phyloP scores from a whole-genome alignment of 2,113 vertebrate genomes.

The Atlantisia rogersi region DNA sequence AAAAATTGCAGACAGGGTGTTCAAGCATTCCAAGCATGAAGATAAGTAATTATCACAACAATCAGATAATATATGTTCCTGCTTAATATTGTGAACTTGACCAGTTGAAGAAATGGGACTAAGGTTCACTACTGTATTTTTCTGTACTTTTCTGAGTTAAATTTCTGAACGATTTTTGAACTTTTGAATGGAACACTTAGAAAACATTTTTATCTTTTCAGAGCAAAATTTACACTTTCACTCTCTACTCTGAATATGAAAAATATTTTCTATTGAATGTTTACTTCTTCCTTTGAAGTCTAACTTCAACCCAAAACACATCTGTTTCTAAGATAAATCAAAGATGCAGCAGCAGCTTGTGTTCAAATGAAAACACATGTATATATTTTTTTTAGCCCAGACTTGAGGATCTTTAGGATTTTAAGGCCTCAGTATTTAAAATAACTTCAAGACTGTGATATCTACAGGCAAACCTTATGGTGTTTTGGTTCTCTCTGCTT shows the following conservation, averaged over 20 bases:
- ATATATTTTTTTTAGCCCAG: not conserved
- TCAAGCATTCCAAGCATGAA: not conserved
- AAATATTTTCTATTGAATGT: conserved; percentile 62
- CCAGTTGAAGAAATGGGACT: not conserved
- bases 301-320: conserved; percentile 60
- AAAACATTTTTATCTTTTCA: not conserved
- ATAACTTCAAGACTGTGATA: conserved; percentile 27
- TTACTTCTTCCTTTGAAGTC: conserved; percentile 67
- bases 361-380: conserved; percentile 51
- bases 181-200: not conserved
- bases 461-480: conserved; percentile 29
- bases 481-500: not conserved
- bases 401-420: not conserved
- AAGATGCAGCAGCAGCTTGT: conserved; percentile 57
- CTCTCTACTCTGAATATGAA: conserved; percentile 42
- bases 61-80: not conserved
- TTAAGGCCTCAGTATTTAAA: conserved; percentile 40
- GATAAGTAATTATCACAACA: not conserved
- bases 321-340: conserved; percentile 71
- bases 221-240: conserved; percentile 34
- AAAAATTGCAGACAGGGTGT: not conserved
- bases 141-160: not conserved
- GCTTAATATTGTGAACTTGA: not conserved
- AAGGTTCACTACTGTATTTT: not conserved
- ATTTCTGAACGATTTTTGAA: not conserved